Percentiles rank a stretch among this genome's conserved stretches.
Conservation (phyloP, 2,797 vertebrate species). For the Jordanella pulchra region DNA sequence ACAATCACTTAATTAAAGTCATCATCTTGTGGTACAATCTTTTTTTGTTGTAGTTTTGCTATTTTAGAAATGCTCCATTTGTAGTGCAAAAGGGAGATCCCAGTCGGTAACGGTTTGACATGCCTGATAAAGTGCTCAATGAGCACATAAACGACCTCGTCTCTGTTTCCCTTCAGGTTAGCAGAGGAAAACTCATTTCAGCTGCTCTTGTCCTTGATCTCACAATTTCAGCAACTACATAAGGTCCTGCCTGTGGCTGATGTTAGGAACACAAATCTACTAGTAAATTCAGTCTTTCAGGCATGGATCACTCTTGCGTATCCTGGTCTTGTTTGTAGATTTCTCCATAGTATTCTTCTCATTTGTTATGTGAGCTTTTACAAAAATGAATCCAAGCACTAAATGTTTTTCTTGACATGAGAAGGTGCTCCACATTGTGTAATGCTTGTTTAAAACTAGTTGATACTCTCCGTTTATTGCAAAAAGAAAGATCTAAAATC, state of each 20-base stretch:
- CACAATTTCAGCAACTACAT: not conserved
- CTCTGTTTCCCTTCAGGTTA: not conserved
- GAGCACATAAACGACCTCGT: not conserved
- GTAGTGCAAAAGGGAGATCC: not conserved
- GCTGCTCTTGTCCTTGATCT: conserved; percentile 11
- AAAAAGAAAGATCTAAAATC: not conserved
- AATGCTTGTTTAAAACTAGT: too few species aligned
- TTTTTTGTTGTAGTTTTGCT: too few species aligned
- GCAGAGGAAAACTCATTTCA: conserved; percentile 7
- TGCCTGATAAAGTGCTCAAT: conserved; percentile 1
- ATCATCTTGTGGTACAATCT: not conserved
- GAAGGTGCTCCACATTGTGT: not conserved
- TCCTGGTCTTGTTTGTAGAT: not conserved
- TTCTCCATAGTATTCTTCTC: not conserved
- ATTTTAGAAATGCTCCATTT: not conserved
- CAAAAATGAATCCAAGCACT: not conserved
- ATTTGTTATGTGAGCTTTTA: not conserved
- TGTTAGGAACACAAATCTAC: not conserved
- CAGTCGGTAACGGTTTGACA: conserved; percentile 1
- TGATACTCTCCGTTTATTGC: not conserved
- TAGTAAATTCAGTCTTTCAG: not conserved
- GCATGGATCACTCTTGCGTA: not conserved
- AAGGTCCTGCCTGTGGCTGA: not conserved
- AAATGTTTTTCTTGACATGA: not conserved
- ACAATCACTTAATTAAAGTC: conserved; percentile 1